Conservation (phyloP, 2,888 invertebrate species). For the Phoenoteleia sp. region DNA sequence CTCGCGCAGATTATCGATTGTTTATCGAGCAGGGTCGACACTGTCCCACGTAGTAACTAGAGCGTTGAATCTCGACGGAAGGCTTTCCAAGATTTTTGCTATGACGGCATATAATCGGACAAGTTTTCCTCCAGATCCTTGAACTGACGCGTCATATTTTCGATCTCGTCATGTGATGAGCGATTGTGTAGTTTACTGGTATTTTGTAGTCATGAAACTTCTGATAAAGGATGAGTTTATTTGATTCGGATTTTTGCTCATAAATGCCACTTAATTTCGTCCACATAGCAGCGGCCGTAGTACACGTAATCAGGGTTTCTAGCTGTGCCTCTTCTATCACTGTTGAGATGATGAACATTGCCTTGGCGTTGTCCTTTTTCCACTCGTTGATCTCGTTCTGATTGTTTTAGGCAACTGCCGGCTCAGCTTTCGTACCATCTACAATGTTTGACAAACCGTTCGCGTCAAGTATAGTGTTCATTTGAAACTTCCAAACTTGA, state of each 20-base stretch:
- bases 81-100: conserved; percentile 72
- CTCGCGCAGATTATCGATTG: conserved; percentile 62
- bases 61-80: conserved; percentile 76
- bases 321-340: conserved; percentile 67
- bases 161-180: conserved; percentile 71
- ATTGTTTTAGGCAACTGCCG: not conserved
- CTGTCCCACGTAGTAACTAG: conserved; percentile 78
- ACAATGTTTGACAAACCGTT: conserved; percentile 3
- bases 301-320: conserved; percentile 65
- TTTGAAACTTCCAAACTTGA: conserved; percentile 58
- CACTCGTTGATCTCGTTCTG: conserved; percentile 39
- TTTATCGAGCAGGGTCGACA: conserved; percentile 62
- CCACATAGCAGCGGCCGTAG: conserved; percentile 75
- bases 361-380: conserved; percentile 71
- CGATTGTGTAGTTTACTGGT: conserved; percentile 60
- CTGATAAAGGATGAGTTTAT: conserved; percentile 69
- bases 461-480: conserved; percentile 10
- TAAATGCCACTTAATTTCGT: conserved; percentile 63
- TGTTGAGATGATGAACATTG: conserved; percentile 73
- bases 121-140: conserved; percentile 67
- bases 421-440: conserved; percentile 5
- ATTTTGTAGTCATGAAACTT: conserved; percentile 71
- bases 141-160: conserved; percentile 69
- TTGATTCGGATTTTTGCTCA: conserved; percentile 74
- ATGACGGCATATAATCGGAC: conserved; percentile 57